A percentile compares a stretch with the other conserved stretches of the same genome.
Conservation (phyloP, 2,888 invertebrate genomes). For the Cerceris rybyensis region DNA sequence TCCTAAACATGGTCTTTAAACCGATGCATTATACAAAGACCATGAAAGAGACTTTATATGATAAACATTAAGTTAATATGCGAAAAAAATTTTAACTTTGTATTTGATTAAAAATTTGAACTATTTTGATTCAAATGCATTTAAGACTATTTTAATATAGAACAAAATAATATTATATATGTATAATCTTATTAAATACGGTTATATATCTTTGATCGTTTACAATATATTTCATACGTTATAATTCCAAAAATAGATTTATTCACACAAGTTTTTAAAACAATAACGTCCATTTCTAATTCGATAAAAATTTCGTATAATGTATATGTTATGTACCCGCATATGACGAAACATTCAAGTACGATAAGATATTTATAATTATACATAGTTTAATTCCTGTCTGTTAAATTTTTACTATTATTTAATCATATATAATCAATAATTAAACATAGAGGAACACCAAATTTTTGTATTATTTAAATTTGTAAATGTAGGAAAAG, state of each 20-base stretch:
- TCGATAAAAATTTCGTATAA: constrained; percentile 6
- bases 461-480: neutral
- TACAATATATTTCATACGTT: neutral
- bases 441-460: neutral
- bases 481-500: neutral
- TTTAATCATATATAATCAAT: constrained; percentile 11
- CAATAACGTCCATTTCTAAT: constrained; percentile 20
- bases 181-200: neutral
- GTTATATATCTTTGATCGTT: neutral
- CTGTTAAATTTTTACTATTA: constrained; percentile 11
- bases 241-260: constrained; percentile 11
- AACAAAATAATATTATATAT: neutral
- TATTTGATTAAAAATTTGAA: neutral
- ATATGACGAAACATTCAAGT: neutral
- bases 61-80: neutral
- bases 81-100: neutral
- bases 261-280: constrained; percentile 13
- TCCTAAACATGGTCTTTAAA: too few species aligned
- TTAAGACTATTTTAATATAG: too few species aligned
- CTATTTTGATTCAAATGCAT: too few species aligned
- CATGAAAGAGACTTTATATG: neutral
- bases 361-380: constrained; percentile 4
- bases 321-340: constrained; percentile 1
- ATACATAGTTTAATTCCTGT: constrained; percentile 8
- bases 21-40: too few species aligned